Evolutionary conservation across 2,797 vertebrate species (phyloP).

Genomic region (Sylvia borin): DNA sequence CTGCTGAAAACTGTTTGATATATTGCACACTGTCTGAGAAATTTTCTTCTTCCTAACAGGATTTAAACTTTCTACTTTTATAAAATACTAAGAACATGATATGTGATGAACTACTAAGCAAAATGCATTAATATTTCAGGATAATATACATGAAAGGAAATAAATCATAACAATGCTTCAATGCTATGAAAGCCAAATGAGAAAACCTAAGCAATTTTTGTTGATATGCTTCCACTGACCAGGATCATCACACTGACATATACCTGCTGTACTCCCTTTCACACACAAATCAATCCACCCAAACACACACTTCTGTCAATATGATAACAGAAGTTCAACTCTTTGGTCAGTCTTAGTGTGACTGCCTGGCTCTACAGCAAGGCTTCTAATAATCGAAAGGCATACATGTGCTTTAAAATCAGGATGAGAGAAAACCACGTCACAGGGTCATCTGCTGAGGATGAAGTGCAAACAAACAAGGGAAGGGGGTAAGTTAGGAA

Average conservation of each 20-base stretch:
- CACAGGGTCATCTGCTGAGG: background rate
- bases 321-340: background rate
- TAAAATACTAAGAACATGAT: slow-evolving; percentile 14
- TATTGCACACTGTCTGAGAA: slow-evolving; percentile 11
- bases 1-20: background rate
- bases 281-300: background rate
- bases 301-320: background rate
- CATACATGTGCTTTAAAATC: background rate
- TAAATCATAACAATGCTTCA: background rate
- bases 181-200: background rate
- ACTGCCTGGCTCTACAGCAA: background rate
- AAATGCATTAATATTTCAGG: slow-evolving; percentile 22
- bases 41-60: slow-evolving; percentile 10
- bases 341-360: background rate
- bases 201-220: background rate
- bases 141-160: background rate
- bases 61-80: slow-evolving; percentile 20
- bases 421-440: background rate
- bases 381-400: background rate
- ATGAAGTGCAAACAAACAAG: background rate
- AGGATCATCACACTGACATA: background rate
- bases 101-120: slow-evolving; percentile 14
- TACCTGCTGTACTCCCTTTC: background rate
- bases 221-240: background rate
- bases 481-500: background rate